Evolutionary conservation across 2,888 invertebrate species (phyloP).

Genomic region (Agonopterix alstromeriana): DNA sequence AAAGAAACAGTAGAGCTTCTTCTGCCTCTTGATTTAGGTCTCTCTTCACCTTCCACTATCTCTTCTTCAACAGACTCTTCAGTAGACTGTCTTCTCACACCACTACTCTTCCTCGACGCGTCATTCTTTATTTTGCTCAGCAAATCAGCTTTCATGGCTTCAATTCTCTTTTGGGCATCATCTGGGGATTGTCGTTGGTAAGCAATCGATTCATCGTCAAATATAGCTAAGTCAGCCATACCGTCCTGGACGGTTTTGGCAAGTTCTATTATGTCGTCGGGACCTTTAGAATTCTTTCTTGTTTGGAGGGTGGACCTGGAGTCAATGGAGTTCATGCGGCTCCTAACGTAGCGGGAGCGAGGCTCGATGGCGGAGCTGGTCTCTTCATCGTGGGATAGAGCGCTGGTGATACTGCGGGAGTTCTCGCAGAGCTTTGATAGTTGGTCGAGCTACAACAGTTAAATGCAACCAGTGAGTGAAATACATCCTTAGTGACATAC

Average conservation of each 20-base stretch:
- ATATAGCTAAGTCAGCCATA: slow-evolving; percentile 65
- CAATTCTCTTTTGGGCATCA: slow-evolving; percentile 54
- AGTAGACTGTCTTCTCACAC: slow-evolving; percentile 42
- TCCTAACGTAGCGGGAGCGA: slow-evolving; percentile 44
- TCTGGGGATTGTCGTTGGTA: slow-evolving; percentile 32
- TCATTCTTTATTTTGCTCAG: slow-evolving; percentile 57
- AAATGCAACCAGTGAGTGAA: background rate
- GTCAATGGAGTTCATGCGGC: slow-evolving; percentile 43
- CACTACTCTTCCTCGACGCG: slow-evolving; percentile 51
- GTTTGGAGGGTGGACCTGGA: slow-evolving; percentile 45
- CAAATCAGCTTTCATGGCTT: slow-evolving; percentile 52
- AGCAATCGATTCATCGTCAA: slow-evolving; percentile 40
- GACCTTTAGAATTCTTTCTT: slow-evolving; percentile 46
- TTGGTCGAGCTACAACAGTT: slow-evolving; percentile 44
- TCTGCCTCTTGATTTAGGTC: slow-evolving; percentile 57
- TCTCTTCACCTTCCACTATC: slow-evolving; percentile 32
- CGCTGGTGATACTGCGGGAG: slow-evolving; percentile 54
- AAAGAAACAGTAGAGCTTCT: slow-evolving; percentile 54
- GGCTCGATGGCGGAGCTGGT: slow-evolving; percentile 52
- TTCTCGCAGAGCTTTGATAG: slow-evolving; percentile 55
- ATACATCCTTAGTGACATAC: no score
- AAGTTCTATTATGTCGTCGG: slow-evolving; percentile 66
- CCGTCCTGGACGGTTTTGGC: slow-evolving; percentile 76
- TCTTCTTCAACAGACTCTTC: slow-evolving; percentile 61
- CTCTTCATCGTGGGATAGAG: slow-evolving; percentile 59